Base-by-base conservation (phyloP, 2,797 vertebrate species). In the Sebastes melanostomus region DNA sequence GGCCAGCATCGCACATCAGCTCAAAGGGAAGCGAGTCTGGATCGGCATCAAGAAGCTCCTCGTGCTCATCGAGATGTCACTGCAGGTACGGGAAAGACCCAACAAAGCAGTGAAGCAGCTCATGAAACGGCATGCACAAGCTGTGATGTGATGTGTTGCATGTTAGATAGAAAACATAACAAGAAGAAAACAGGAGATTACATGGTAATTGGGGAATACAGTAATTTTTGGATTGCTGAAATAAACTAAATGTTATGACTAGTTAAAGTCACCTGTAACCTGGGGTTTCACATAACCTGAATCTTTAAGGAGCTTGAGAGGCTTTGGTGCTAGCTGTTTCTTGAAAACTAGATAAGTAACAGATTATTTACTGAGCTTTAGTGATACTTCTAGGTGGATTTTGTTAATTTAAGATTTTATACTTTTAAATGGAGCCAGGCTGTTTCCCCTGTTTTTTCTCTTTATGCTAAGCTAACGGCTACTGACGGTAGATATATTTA, bases 31-130 rank as follows among this genome's bases (percentile, higher is more conserved):
- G 77, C 86, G 95, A 1, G 97, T 99, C 81, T 98, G 97, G 97
- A 99, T 99, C 2, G 98, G 98, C 38, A 97, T 99, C 93, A 99
- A 99, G 95, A 99, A 99, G 84, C 96, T 99, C 18, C 96, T 99
- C 6, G 98, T 98, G 96, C 92, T 99, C 85, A 99, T 99, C 18
- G 98, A 99, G 93, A 99, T 99, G 98, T 98, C 98, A 0, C 88
- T 99, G 77, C 98, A 99, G 95, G 98, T 99, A 88, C 5, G 8
- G 16, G n/a, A 12, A 2, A 9, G 4, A 9, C 20, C 16, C n/a
- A 1, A 3, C 22, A 4, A 22, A 16, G 38, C 34, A 9, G n/a
- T 11, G 20, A 10, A n/a, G 10, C 30, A 12, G 18, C 24, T 61
- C 18, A 55, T 0, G 56, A 16, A 0, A 2, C 13, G 1, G 29